Conservation (phyloP, 1,140 invertebrate genomes). For the Sminthurinus signatus region DNA sequence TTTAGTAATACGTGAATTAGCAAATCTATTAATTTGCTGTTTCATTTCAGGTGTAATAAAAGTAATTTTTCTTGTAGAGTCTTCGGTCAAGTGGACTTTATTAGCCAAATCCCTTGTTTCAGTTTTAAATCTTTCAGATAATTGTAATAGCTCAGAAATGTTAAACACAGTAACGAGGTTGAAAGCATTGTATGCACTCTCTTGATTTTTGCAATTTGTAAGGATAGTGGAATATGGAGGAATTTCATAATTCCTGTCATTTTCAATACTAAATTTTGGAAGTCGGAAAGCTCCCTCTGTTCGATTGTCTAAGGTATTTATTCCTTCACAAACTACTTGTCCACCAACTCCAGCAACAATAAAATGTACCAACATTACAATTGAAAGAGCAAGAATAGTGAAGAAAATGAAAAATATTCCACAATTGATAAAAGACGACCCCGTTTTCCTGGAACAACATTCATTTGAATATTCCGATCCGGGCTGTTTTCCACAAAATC, state of each 20-base stretch:
- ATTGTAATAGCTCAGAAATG: constrained; percentile 18
- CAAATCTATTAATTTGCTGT: constrained; percentile 25
- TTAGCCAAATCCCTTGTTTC: constrained; percentile 22
- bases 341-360: constrained; percentile 19
- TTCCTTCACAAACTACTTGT: constrained; percentile 33
- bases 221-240: constrained; percentile 30
- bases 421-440: constrained; percentile 34
- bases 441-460: constrained; percentile 34
- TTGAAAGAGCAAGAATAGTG: constrained; percentile 10
- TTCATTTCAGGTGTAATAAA: constrained; percentile 31
- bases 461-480: constrained; percentile 35
- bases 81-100: constrained; percentile 21
- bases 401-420: constrained; percentile 36
- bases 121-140: constrained; percentile 24
- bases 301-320: constrained; percentile 30
- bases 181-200: constrained; percentile 29
- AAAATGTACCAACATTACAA: constrained; percentile 23
- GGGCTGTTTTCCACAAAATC: constrained; percentile 38
- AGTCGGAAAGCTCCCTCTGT: constrained; percentile 29
- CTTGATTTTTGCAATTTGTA: constrained; percentile 17
- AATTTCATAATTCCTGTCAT: constrained; percentile 22
- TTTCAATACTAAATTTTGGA: constrained; percentile 21
- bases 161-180: constrained; percentile 26
- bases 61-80: constrained; percentile 28
- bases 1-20: constrained; percentile 25